phyloP scores from a whole-genome alignment of 2,888 invertebrate genomes.

The Cheilosia soror region DNA sequence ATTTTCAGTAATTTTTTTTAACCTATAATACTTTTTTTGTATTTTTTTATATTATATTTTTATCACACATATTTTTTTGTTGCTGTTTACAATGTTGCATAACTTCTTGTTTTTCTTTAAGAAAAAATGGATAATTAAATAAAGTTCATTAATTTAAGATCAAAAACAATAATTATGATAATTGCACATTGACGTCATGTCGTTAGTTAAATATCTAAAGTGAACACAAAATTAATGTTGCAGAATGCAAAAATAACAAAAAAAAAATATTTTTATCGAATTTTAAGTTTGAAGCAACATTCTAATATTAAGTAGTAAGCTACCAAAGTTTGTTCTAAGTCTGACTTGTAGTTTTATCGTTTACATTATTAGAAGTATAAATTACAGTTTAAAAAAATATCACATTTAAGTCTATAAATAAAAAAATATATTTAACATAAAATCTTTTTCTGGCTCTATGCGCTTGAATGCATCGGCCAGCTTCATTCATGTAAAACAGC shows the following conservation, averaged over 20 bases:
- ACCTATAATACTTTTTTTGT: slow-evolving; percentile 75
- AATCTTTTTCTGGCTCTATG: slow-evolving; percentile 31
- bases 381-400: slow-evolving; percentile 67
- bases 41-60: slow-evolving; percentile 68
- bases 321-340: slow-evolving; percentile 52
- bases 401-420: slow-evolving; percentile 68
- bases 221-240: neutral
- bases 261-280: slow-evolving; percentile 10
- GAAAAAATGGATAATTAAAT: slow-evolving; percentile 2
- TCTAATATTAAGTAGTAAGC: slow-evolving; percentile 8
- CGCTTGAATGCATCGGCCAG: slow-evolving; percentile 39
- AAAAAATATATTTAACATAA: slow-evolving; percentile 54
- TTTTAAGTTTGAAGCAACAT: slow-evolving; percentile 31
- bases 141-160: neutral
- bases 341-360: slow-evolving; percentile 36
- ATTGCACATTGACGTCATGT: slow-evolving; percentile 36
- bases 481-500: slow-evolving; percentile 66
- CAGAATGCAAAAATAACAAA: neutral
- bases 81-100: slow-evolving; percentile 69
- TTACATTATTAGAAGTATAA: slow-evolving; percentile 55
- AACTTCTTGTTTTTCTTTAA: slow-evolving; percentile 40
- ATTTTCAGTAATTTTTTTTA: slow-evolving; percentile 27
- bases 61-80: slow-evolving; percentile 76
- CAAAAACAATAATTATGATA: slow-evolving; percentile 9
- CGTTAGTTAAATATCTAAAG: slow-evolving; percentile 14